Base-by-base conservation (phyloP, 2,888 invertebrate genomes). In the Digitonthophagus gazella region DNA sequence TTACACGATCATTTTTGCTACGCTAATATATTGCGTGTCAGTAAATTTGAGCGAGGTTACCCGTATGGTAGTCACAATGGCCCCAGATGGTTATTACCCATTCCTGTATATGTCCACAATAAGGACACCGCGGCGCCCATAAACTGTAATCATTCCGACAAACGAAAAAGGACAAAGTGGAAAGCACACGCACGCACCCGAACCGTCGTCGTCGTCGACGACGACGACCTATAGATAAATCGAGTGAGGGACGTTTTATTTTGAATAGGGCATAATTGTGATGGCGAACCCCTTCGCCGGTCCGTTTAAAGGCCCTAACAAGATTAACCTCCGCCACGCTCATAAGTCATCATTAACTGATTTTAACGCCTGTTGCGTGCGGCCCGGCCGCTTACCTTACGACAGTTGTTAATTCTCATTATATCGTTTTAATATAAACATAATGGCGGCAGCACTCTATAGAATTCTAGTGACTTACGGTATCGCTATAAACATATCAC, bases 281-380 rank as follows among this genome's bases (percentile, higher is more conserved):
- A 65, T 67, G 67, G 70, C 63, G 66, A 58, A 18, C 18, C 58
- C 58, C 66, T 70, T 70, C 65, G 65, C 57, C 28, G 28, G 66
- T 66, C 70, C 65, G 67, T 65, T 70, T 63, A 69, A 69, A 65
- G 66, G 68, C 66, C 67, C 65, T 70, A 70, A 70, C 70, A 68
- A 70, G 70, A 70, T 70, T 70, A 70, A 70, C 70, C 68, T 70
- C 66, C 70, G 70, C 65, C 70, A 68, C 69, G 69, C 69, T 70
- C 73, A 72, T 73, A 73, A 73, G 70, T 73, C 71, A 71, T 72
- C 72, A 73, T 73, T 73, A 73, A 69, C 73, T 71, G 72, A 73
- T 73, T 73, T 72, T 71, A 68, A 67, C 70, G 70, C 71, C 70
- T 68, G 72, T 70, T 73, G 69, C 69, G 58, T 66, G 67, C 68